Evolutionary conservation across 2,113 vertebrate species (phyloP).

Genomic region (Gadus chalcogrammus): DNA sequence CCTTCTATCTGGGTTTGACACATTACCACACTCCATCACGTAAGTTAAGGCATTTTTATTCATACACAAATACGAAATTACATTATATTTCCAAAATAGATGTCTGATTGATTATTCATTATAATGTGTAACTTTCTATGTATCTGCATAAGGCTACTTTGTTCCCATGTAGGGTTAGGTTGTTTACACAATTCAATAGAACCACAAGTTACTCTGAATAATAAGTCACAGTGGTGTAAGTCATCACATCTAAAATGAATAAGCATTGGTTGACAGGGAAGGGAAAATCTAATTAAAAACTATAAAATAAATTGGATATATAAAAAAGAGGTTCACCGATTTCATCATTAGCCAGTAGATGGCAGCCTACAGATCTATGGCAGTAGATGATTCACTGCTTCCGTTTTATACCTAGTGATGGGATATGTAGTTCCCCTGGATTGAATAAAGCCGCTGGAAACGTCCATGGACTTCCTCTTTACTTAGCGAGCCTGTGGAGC

Average conservation of each 20-base stretch:
- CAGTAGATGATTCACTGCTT: neutral
- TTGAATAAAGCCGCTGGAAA: conserved; percentile 42
- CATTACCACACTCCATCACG: conserved; percentile 43
- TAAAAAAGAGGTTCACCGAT: neutral
- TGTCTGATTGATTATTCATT: no score
- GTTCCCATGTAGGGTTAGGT: no score
- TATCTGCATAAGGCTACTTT: no score
- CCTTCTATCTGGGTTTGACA: conserved; percentile 59
- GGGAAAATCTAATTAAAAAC: neutral
- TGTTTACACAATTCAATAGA: no score
- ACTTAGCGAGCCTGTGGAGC: conserved; percentile 59
- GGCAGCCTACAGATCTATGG: neutral
- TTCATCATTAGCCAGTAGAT: conserved; percentile 33
- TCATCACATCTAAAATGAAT: no score
- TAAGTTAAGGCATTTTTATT: conserved; percentile 13
- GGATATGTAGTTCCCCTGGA: conserved; percentile 50
- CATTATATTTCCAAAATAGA: no score
- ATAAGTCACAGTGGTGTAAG: no score
- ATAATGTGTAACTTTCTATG: no score
- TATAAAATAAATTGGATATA: neutral
- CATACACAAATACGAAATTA: no score
- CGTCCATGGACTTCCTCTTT: conserved; percentile 60
- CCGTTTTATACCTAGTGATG: conserved; percentile 39
- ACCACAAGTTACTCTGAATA: no score
- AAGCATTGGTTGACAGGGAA: no score